Evolutionary conservation across 2,888 invertebrate species (phyloP), one percentile per base, ranked within the genome.

Genomic region (Raillietiella orientalis): DNA sequence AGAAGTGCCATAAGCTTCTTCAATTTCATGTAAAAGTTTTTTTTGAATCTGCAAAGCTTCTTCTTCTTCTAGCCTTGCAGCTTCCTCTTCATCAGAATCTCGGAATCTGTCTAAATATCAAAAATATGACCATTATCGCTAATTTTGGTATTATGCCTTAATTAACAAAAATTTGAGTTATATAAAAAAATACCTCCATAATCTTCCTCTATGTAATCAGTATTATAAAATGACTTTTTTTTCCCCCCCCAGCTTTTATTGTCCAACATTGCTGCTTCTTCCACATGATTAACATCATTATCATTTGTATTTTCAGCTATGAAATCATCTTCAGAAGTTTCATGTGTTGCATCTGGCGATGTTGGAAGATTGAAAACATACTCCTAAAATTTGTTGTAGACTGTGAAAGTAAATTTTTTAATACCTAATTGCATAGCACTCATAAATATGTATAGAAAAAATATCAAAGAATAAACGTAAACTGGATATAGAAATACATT

Each of bases 191-290:
- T 53, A 34, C 65, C 63, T 23, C 65, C 59, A 51, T 67, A 74
- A 46, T 79, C 77, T 37, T 66, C 60, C 51, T 82, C 82, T 10
- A 75, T 63, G 46, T 70, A 77, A 50, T 82, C 79, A 1, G 77
- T 71, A 26, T 67, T 62, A 47, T 79, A 82, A 43, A 62, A 87
- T 17, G 58, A 55, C 30, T 52, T 56, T 37, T 66, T 69, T 34
- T 64, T 65, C 39, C 62, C 65, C 23, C 84, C 84, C 84, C 84
- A 84, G 12, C 77, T 75, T 46, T 66, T 65, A 3, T 61, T 55
- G 44, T 74, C 60, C 0, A 74, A 74, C 32, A 75, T 49, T 38
- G 62, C 59, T 41, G 61, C 60, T 37, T 64, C 60, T 14, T 56
- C 53, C 32, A 58, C 56, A 31, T 59, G 60, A 34, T 62, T 59